Conservation (phyloP, 2,113 vertebrate genomes). For the rabbit (Oryctolagus cuniculus) region mOryCun1.1 NC_091445.1:78460001-78460500, state of each 20-base stretch:
- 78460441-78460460: constrained; percentile 92
- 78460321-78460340: constrained; percentile 94
- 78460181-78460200: constrained; percentile 92
- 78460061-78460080: constrained; percentile 88
- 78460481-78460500: constrained; percentile 74
- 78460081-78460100: constrained; percentile 88
- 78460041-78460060: constrained; percentile 93
- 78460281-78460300: constrained; percentile 87
- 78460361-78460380: constrained; percentile 96
- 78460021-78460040: constrained; percentile 89
- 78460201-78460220: constrained; percentile 93
- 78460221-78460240: constrained; percentile 91
- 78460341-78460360: constrained; percentile 94
- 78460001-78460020: constrained; percentile 92
- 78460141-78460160: constrained; percentile 82
- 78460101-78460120: constrained; percentile 90
- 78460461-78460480: constrained; percentile 89
- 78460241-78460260: constrained; percentile 91
- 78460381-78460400: constrained; percentile 92
- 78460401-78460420: constrained; percentile 93
- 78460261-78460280: constrained; percentile 90
- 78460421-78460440: constrained; percentile 91
- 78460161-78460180: constrained; percentile 90
- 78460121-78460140: constrained; percentile 92
- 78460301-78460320: constrained; percentile 92